These are phyloP conservation scores for Tachina fera DNA, from an alignment of 2,888 invertebrate genomes.

Conservation along the genomic window DNA sequence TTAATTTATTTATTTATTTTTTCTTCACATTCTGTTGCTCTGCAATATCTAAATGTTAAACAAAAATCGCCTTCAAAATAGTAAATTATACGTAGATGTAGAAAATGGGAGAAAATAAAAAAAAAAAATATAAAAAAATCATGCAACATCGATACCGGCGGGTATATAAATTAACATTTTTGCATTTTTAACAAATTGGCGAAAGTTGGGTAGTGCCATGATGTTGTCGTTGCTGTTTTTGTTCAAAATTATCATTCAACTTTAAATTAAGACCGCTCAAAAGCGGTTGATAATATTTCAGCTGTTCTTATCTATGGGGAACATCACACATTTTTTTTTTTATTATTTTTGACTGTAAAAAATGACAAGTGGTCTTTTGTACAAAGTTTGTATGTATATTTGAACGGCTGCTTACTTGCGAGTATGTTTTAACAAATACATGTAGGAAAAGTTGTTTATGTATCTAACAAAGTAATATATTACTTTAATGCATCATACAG, in stretches of 20 bases:
- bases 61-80: slow-evolving; percentile 61
- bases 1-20: slow-evolving; percentile 61
- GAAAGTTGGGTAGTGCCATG: slow-evolving; percentile 60
- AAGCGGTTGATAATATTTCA: slow-evolving; percentile 63
- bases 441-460: slow-evolving; percentile 48
- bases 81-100: slow-evolving; percentile 48
- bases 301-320: slow-evolving; percentile 64
- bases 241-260: slow-evolving; percentile 39
- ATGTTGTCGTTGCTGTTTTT: slow-evolving; percentile 24
- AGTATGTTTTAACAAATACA: background rate
- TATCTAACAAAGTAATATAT: slow-evolving; percentile 52
- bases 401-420: background rate
- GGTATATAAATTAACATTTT: slow-evolving; percentile 65
- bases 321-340: slow-evolving; percentile 60
- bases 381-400: too few relatives aligned
- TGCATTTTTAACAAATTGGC: slow-evolving; percentile 65
- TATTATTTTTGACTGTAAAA: background rate
- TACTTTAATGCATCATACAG: slow-evolving; percentile 11
- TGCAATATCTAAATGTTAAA: slow-evolving; percentile 41
- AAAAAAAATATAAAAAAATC: background rate
- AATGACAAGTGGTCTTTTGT: slow-evolving; percentile 54
- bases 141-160: slow-evolving; percentile 37
- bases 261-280: slow-evolving; percentile 50
- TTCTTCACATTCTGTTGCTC: slow-evolving; percentile 14
- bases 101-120: background rate